A percentile compares a stretch with the other conserved stretches of the same genome.
Conservation (phyloP, 35 echinoderm and acorn worm genomes). For the Stichopus chloronotus region DNA sequence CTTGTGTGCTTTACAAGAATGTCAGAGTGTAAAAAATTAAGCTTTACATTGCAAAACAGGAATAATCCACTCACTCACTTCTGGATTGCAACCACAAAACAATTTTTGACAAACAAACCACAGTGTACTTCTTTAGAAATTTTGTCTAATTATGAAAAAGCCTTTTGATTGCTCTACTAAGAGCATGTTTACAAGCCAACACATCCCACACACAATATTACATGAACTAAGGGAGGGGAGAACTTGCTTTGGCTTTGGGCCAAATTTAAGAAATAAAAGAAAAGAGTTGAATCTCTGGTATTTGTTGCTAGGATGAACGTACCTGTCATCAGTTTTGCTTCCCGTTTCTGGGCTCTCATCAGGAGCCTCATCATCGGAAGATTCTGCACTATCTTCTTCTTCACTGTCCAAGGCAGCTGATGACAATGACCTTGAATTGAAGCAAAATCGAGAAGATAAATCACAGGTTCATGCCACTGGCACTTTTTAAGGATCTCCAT, state of each 20-base stretch:
- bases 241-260: background rate
- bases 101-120: background rate
- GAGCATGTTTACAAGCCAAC: too few species aligned
- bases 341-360: constrained; percentile 62
- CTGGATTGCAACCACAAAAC: background rate
- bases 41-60: background rate
- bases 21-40: background rate
- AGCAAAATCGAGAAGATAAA: background rate
- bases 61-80: background rate
- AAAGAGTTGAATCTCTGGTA: too few species aligned
- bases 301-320: background rate
- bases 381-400: constrained; percentile 98
- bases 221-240: background rate
- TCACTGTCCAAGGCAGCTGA: constrained; percentile 97
- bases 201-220: background rate
- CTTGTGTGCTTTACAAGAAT: too few species aligned
- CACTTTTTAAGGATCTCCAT: background rate
- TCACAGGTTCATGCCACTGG: background rate
- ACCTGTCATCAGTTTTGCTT: constrained; percentile 47
- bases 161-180: too few species aligned
- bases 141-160: too few species aligned
- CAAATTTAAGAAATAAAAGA: too few species aligned
- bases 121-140: background rate
- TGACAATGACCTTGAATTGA: constrained; percentile 57
- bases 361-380: constrained; percentile 87